Percentiles rank a stretch among this genome's conserved stretches.
These are phyloP conservation scores for Acanthopleura granulata DNA, from an alignment of 2,888 invertebrate genomes.

Conservation along the genomic window DNA sequence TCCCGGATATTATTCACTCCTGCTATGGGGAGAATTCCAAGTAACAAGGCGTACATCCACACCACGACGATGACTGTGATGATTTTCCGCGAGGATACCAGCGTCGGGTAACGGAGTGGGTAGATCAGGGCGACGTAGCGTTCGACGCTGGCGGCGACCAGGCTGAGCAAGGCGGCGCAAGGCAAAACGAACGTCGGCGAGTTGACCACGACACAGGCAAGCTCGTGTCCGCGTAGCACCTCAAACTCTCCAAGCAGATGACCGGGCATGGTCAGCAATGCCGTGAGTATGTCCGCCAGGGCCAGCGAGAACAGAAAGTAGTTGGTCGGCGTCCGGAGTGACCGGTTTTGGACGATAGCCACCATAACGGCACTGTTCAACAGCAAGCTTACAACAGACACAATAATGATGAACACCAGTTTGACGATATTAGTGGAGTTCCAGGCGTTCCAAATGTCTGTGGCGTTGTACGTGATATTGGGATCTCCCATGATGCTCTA, in stretches of 20 bases:
- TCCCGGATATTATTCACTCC: conserved; percentile 2
- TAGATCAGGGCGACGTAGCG: neutral
- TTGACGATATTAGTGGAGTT: neutral
- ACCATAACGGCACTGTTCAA: neutral
- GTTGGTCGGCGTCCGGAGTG: neutral
- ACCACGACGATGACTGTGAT: neutral
- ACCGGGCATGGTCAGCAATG: neutral
- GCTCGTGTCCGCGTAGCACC: neutral
- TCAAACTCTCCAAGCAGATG: conserved; percentile 11
- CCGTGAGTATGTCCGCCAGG: neutral
- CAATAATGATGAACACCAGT: neutral
- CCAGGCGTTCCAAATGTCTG: neutral
- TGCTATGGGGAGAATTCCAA: neutral
- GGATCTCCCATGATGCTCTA: too few species aligned
- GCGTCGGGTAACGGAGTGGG: neutral
- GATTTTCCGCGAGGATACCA: neutral
- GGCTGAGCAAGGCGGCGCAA: neutral
- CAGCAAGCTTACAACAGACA: neutral
- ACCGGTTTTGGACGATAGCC: neutral
- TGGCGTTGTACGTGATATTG: neutral
- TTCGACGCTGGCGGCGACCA: neutral
- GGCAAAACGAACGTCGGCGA: neutral
- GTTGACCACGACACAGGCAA: neutral
- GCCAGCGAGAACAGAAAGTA: neutral
- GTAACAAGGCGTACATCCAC: neutral